Percentiles rank a stretch among this genome's conserved stretches.
phyloP scores from a whole-genome alignment of 2,888 invertebrate genomes.

The Tenodera sinensis region DNA sequence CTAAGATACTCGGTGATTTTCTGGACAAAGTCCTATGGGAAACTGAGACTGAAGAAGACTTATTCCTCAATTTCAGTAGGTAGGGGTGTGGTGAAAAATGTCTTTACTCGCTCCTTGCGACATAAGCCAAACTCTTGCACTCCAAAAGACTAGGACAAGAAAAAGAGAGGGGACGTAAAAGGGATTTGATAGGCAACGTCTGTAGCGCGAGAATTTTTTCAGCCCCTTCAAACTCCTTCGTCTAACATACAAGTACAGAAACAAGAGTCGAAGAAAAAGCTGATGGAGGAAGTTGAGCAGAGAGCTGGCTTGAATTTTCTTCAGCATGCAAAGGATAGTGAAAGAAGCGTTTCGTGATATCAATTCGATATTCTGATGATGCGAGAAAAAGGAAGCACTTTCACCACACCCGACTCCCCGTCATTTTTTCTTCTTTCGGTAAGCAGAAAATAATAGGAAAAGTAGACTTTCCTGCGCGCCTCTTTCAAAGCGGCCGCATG shows the following conservation, averaged over 20 bases:
- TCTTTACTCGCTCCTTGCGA: neutral
- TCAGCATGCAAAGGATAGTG: neutral
- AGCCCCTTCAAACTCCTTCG: neutral
- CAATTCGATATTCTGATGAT: constrained; percentile 7
- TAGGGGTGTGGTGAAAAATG: neutral
- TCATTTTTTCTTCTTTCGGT: neutral
- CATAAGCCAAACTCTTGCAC: neutral
- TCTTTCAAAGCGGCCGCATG: neutral
- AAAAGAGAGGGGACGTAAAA: neutral
- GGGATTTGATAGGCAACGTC: neutral
- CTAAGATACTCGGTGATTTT: neutral
- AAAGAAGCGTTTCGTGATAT: neutral
- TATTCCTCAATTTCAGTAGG: neutral
- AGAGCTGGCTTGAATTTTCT: neutral
- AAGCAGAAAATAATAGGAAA: neutral
- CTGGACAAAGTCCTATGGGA: neutral
- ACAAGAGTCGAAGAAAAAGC: neutral
- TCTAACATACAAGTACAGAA: neutral
- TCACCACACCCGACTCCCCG: neutral
- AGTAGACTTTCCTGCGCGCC: neutral
- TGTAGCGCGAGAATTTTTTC: neutral
- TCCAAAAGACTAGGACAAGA: neutral
- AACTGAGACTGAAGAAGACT: neutral
- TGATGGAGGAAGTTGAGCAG: neutral
- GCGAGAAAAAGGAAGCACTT: constrained; percentile 2